phyloP scores from a whole-genome alignment of 2,888 invertebrate species.

The Elaeidobius kamerunicus region DNA sequence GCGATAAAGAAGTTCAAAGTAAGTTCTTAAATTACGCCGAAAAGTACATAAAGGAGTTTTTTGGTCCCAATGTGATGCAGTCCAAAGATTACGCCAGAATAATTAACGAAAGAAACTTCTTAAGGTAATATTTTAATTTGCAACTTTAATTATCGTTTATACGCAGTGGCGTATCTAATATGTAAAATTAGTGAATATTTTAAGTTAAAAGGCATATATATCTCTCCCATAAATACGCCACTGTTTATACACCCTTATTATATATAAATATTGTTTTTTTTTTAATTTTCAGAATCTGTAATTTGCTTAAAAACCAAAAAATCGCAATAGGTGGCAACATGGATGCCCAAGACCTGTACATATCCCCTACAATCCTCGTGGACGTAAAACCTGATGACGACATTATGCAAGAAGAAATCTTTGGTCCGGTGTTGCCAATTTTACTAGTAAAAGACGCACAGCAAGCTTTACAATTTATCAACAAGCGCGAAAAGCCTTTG shows the following conservation, averaged over 20 bases:
- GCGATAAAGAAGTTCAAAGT: conserved; percentile 72
- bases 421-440: conserved; percentile 88
- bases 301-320: conserved; percentile 66
- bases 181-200: no score
- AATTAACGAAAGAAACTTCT: conserved; percentile 65
- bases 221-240: not conserved
- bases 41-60: conserved; percentile 75
- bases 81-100: conserved; percentile 79
- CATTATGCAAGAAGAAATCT: conserved; percentile 91
- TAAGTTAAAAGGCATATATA: no score
- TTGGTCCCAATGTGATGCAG: conserved; percentile 56
- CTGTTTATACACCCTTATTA: not conserved
- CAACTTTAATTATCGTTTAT: not conserved
- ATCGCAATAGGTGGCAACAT: conserved; percentile 74
- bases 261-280: not conserved
- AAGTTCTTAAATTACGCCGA: conserved; percentile 51
- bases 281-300: conserved; percentile 50
- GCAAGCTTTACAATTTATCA: conserved; percentile 90
- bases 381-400: conserved; percentile 75
- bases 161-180: not conserved
- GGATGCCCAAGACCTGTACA: conserved; percentile 74
- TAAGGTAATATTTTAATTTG: conserved; percentile 12
- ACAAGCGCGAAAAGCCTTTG: conserved; percentile 85
- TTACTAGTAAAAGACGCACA: conserved; percentile 69
- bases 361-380: conserved; percentile 80